Base-by-base conservation (phyloP, 2,888 invertebrate genomes). In the Merodon equestris region DNA sequence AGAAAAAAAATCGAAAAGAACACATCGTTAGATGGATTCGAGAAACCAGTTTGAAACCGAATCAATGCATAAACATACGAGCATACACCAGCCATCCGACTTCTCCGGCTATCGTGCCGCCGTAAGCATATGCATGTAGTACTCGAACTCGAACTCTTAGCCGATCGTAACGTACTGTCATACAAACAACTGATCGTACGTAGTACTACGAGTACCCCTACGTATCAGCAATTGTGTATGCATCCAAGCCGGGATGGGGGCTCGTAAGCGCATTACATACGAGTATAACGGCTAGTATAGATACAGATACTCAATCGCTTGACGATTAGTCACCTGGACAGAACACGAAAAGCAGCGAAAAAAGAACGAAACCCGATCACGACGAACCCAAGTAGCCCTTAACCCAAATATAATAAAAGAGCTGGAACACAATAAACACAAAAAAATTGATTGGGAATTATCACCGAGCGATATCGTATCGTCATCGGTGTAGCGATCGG, bases 11-110 rank as follows among this genome's bases (percentile, higher is more conserved):
- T 4, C 27, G 7, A 27, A 2, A 27, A 27, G 3, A 27, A 27
- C 27, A 27, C 64, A 57, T 68, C 64, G 79, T 79, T 79, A 79
- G 79, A 77, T 77, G 73, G 77, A 79, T 79, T 79, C 79, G 17
- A 74, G 27, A 79, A 79, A 79, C 79, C 79, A 79, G 79, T 79
- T 79, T 58, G 68, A 68, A 73, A 45, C 64, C 68, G 68, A 79
- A 74, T 79, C 79, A 70, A 79, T 79, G 79, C 79, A 79, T 74
- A 73, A 79, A 68, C 68, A 79, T 70, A 77, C 72, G 34, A 61
- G 56, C 27, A 27, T 7, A 27, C 27, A 27, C 27, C 27, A 27
- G 27, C 27, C 27, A 27, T 27, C 27, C 27, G 27, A 27, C 27
- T n/a, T n/a, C n/a, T n/a, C n/a, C n/a, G 27, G 7, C 27, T 27